These are phyloP conservation scores for Sebastes ruberrimus DNA, from an alignment of 2,797 vertebrate genomes.

Conservation along the genomic window DNA sequence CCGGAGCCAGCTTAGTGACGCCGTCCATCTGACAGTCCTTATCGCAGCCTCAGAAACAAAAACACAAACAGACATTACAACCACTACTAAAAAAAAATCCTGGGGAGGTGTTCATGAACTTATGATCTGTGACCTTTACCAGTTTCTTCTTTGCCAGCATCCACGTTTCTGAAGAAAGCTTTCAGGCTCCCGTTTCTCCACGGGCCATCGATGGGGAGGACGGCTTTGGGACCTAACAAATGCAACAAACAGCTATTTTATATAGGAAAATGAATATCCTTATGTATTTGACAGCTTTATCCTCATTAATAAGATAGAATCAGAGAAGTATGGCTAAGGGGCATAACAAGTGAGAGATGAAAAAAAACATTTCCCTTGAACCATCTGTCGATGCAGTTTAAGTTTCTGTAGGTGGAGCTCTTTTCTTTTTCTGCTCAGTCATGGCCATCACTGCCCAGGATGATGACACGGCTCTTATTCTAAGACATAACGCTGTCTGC, in stretches of 20 bases:
- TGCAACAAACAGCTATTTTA: not conserved
- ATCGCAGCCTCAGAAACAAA: conserved; percentile 69
- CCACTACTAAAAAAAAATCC: not conserved
- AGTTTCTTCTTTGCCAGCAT: conserved; percentile 72
- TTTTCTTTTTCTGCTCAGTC: conserved; percentile 26
- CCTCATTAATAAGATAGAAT: not conserved
- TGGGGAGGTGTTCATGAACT: not conserved
- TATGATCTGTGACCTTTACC: conserved; percentile 44
- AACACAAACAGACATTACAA: not conserved
- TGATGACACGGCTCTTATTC: conserved; percentile 22
- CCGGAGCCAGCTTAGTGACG: conserved; percentile 77
- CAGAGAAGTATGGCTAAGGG: not conserved
- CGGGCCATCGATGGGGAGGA: conserved; percentile 74
- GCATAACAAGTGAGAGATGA: not conserved
- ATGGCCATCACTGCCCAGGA: not conserved
- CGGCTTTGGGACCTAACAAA: conserved; percentile 66
- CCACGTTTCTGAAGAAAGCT: conserved; percentile 75
- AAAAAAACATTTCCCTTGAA: not conserved
- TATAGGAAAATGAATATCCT: not conserved
- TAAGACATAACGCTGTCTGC: conserved; percentile 10
- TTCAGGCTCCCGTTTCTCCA: conserved; percentile 76
- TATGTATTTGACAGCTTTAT: not conserved
- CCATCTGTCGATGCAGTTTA: conserved; percentile 10
- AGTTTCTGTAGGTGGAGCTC: conserved; percentile 43
- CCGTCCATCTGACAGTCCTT: conserved; percentile 80